Base-by-base conservation (phyloP, 2,797 vertebrate genomes). In the Danio kyathit region DNA sequence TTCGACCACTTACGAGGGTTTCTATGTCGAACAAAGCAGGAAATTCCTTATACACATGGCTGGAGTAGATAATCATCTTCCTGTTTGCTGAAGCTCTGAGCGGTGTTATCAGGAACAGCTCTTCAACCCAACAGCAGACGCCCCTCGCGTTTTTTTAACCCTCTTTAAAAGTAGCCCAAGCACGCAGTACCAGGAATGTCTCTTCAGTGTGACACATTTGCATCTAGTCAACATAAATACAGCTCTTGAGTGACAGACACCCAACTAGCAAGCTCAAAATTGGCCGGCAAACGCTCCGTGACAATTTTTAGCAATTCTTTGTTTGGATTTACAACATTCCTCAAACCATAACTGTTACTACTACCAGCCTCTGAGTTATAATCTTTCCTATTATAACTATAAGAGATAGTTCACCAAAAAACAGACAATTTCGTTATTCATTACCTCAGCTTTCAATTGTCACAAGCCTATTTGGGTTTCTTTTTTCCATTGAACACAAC, bases 21-120 rank as follows among this genome's bases (percentile, higher is more conserved):
- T 84, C 85, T 13, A 86, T 83, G 74, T 89, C 86, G 56, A 87
- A 86, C 77, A 82, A 87, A 74, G 85, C 86, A 43, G 88, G 86
- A 82, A 85, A 89, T 73, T 89, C 88, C 84, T 86, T 89, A 74
- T 85, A 87, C 2, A 38, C 85, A 75, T 83, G 85, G 76, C 88
- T 87, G 63, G 38, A 86, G 82, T 76, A 87, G 72, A 85, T 83
- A 72, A 86, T 70, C 86, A 87, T 89, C 81, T 81, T 85, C 61
- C 49, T 79, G 74, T 78, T 49, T 67, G 56, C 61, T 75, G 74
- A 84, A 80, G 52, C 83, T 65, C 74, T 57, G 71, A 73, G 61
- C 48, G 51, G 48, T 76, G 66, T 78, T 72, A 60, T 66, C 65
- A 70, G 21, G 59, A 64, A 57, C 61, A 66, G 64, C 29, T 61